Conservation (phyloP, 2,113 vertebrate species). For the Rhinogobius similis region DNA sequence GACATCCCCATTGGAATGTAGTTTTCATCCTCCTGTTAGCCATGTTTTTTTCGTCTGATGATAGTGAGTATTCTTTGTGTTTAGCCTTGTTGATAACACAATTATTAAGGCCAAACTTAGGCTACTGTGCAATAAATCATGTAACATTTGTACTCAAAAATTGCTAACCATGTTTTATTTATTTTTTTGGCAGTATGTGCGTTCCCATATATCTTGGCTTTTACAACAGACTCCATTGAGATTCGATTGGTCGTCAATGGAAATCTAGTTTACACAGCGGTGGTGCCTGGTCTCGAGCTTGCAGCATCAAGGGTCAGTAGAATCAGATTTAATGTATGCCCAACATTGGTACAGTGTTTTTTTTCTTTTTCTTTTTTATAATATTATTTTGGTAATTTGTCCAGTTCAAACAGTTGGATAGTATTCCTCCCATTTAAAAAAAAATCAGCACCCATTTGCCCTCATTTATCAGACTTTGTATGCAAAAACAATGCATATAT, state of each 20-base stretch:
- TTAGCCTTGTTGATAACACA: too few relatives aligned
- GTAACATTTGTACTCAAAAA: background rate
- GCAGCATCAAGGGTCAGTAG: slow-evolving; percentile 90
- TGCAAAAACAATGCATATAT: too few relatives aligned
- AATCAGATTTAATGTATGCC: background rate
- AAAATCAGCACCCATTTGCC: too few relatives aligned
- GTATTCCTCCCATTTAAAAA: too few relatives aligned
- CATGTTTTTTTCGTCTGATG: too few relatives aligned
- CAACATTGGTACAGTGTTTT: background rate
- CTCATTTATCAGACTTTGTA: too few relatives aligned
- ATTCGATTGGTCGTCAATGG: slow-evolving; percentile 97
- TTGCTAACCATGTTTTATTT: background rate
- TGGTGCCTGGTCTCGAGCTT: slow-evolving; percentile 93
- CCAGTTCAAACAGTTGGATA: background rate
- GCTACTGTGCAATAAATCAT: too few relatives aligned
- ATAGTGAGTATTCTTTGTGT: too few relatives aligned
- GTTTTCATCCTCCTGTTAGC: too few relatives aligned
- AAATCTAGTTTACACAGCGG: slow-evolving; percentile 96
- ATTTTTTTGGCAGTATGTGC: slow-evolving; percentile 88
- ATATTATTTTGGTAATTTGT: background rate
- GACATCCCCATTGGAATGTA: too few relatives aligned
- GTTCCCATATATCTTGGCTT: slow-evolving; percentile 97
- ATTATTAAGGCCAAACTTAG: too few relatives aligned
- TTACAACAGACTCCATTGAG: slow-evolving; percentile 97
- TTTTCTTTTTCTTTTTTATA: too few relatives aligned